Conservation (phyloP, 2,888 invertebrate species). For the Polylopha cassiicola region DNA sequence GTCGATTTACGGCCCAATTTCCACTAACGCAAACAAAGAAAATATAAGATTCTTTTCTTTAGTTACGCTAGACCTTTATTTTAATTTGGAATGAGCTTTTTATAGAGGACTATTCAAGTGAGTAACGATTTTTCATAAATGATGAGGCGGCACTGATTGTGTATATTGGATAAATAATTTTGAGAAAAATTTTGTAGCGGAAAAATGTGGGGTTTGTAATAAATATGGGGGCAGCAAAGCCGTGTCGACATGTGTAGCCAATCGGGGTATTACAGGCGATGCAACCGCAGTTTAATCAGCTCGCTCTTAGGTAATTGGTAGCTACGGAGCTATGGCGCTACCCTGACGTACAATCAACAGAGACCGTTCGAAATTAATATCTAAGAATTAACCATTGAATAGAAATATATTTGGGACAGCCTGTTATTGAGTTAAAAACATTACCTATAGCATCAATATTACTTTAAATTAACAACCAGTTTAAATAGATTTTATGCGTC, state of each 20-base stretch:
- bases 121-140: conserved; percentile 75
- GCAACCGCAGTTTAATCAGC: conserved; percentile 44
- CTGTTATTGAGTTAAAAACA: no score
- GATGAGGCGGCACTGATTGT: conserved; percentile 74
- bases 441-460: no score
- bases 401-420: no score
- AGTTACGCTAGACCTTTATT: conserved; percentile 72
- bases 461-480: no score
- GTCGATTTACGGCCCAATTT: conserved; percentile 37
- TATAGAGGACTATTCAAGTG: conserved; percentile 67
- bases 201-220: conserved; percentile 57
- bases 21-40: conserved; percentile 27
- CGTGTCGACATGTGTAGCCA: conserved; percentile 68
- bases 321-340: conserved; percentile 1
- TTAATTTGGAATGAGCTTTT: conserved; percentile 76
- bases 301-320: conserved; percentile 32
- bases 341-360: conserved; percentile 8
- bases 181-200: conserved; percentile 57
- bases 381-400: no score
- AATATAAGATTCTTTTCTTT: conserved; percentile 53
- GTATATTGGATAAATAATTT: conserved; percentile 72
- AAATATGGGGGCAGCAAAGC: conserved; percentile 59
- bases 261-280: conserved; percentile 57
- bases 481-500: no score
- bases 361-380: no score